Conservation (phyloP, 2,888 invertebrate species). For the Drosophila neoperkinsi region DNA sequence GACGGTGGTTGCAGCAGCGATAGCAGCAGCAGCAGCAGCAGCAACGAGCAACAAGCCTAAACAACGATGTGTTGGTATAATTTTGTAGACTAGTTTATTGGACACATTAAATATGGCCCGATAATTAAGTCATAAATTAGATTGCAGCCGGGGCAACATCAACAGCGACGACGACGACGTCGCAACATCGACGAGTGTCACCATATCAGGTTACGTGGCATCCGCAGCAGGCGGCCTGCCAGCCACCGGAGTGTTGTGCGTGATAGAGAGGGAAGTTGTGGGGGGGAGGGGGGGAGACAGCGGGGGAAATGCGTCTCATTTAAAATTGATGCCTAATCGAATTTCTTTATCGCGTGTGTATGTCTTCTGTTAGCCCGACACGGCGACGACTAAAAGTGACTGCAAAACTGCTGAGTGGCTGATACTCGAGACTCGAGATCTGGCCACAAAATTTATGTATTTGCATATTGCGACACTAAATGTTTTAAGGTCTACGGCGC, state of each 20-base stretch:
- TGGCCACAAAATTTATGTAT: constrained; percentile 70
- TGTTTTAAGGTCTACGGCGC: constrained; percentile 61
- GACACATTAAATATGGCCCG: constrained; percentile 85
- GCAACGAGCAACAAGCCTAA: constrained; percentile 53
- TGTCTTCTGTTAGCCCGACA: constrained; percentile 65
- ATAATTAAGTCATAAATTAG: constrained; percentile 85
- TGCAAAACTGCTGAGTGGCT: not conserved
- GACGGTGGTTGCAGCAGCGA: not conserved
- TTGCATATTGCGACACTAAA: constrained; percentile 79
- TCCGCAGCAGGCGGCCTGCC: constrained; percentile 69
- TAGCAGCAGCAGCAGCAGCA: not conserved
- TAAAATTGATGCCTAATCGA: constrained; percentile 83
- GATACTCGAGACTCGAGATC: constrained; percentile 20
- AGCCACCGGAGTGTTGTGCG: not conserved
- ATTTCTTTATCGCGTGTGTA: constrained; percentile 83
- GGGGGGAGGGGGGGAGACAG: not conserved
- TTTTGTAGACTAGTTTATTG: constrained; percentile 87
- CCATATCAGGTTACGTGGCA: constrained; percentile 78
- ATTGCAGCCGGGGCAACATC: constrained; percentile 69
- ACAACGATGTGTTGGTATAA: constrained; percentile 80
- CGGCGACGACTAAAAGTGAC: constrained; percentile 27
- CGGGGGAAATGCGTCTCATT: constrained; percentile 73
- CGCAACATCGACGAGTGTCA: constrained; percentile 71
- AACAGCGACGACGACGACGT: constrained; percentile 34
- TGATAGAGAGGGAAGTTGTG: not conserved